phyloP scores from a whole-genome alignment of 2,888 invertebrate genomes.

The Eretmocerus hayati region DNA sequence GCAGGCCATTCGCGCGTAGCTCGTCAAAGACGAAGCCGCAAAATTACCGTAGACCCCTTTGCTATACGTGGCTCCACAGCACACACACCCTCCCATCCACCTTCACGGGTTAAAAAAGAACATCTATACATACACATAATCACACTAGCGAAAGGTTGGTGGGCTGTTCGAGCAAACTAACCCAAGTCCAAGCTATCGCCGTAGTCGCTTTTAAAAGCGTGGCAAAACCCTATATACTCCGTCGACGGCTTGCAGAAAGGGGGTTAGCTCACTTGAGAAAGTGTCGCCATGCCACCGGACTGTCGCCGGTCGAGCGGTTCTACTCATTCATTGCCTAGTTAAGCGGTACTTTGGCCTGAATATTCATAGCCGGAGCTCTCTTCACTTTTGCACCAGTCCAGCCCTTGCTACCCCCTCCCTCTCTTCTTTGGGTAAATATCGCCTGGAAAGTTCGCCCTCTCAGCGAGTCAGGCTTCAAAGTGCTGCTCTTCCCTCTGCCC shows the following conservation, averaged over 20 bases:
- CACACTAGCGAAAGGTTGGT: neutral
- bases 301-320: neutral
- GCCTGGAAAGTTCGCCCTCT: constrained; percentile 36
- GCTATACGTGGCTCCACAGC: too few species aligned
- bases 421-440: constrained; percentile 38
- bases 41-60: too few species aligned
- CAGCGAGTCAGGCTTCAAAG: neutral
- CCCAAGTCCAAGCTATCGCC: too few species aligned
- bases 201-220: neutral
- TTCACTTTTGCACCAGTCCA: constrained; percentile 6
- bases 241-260: too few species aligned
- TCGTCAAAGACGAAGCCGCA: too few species aligned
- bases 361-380: constrained; percentile 40
- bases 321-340: constrained; percentile 44
- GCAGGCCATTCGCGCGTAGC: too few species aligned
- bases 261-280: constrained; percentile 15
- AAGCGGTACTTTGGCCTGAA: constrained; percentile 44
- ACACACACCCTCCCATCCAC: too few species aligned
- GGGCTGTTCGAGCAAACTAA: neutral
- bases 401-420: too few species aligned
- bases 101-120: too few species aligned
- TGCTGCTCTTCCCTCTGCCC: neutral
- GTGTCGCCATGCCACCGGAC: constrained; percentile 18
- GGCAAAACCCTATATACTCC: too few species aligned
- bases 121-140: too few species aligned